A percentile compares a stretch with the other conserved stretches of the same genome.
phyloP scores from a whole-genome alignment of 2,888 invertebrate species.

The Phyllotreta striolata region DNA sequence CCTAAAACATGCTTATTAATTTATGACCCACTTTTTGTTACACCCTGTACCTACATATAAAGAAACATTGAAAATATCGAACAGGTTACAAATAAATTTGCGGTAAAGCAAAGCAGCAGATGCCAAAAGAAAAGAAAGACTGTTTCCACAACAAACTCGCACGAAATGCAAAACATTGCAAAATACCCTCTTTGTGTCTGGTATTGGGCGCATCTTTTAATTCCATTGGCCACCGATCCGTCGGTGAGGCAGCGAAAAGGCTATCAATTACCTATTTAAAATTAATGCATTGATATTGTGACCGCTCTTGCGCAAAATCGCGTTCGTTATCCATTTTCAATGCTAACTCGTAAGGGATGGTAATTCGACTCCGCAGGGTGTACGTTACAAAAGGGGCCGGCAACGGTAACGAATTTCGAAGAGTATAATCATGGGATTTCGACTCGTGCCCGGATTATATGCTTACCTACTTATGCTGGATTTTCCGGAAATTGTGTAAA shows the following conservation, averaged over 20 bases:
- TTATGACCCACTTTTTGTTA: no score
- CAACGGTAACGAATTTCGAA: slow-evolving; percentile 2
- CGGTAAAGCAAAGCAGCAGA: neutral
- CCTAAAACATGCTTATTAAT: no score
- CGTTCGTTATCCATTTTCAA: slow-evolving; percentile 27
- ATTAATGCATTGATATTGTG: slow-evolving; percentile 34
- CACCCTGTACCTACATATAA: no score
- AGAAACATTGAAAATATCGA: no score
- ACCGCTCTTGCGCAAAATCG: slow-evolving; percentile 33
- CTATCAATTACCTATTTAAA: slow-evolving; percentile 38
- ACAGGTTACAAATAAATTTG: no score
- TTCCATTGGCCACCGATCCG: slow-evolving; percentile 1
- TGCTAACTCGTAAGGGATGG: slow-evolving; percentile 30
- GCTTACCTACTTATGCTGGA: no score
- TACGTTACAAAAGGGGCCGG: slow-evolving; percentile 36
- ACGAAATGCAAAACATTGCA: neutral
- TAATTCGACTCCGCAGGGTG: slow-evolving; percentile 38
- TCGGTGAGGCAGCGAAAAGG: slow-evolving; percentile 30
- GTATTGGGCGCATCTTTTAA: neutral
- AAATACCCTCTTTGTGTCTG: slow-evolving; percentile 14
- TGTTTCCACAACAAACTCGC: slow-evolving; percentile 9
- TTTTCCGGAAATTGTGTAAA: no score
- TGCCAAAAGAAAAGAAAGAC: slow-evolving; percentile 11
- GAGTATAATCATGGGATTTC: slow-evolving; percentile 27
- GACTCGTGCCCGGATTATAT: slow-evolving; percentile 20